These are phyloP conservation scores for Cephus nigrinus DNA, from an alignment of 2,888 invertebrate genomes.

Conservation along the genomic window DNA sequence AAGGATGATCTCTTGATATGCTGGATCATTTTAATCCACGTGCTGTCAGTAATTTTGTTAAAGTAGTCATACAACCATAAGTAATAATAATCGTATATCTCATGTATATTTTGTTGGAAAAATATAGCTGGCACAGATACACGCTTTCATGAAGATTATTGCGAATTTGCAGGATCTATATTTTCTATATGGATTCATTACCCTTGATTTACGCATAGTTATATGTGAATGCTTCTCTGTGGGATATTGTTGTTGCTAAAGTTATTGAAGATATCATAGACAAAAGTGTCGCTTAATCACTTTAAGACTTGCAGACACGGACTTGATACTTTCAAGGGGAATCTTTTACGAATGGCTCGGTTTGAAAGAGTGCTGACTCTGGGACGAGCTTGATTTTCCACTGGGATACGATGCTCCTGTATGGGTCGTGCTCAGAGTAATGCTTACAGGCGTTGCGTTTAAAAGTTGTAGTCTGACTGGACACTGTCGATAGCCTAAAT, in stretches of 20 bases:
- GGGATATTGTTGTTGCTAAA: neutral
- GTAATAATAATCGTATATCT: neutral
- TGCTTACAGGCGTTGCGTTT: conserved; percentile 65
- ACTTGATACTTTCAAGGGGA: neutral
- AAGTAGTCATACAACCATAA: neutral
- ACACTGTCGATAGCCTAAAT: conserved; percentile 62
- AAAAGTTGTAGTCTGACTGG: conserved; percentile 67
- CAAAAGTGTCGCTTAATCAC: neutral
- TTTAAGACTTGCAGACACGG: neutral
- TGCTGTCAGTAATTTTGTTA: neutral
- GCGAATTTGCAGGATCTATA: neutral
- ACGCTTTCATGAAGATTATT: neutral
- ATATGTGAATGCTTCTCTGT: neutral
- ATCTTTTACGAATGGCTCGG: conserved; percentile 36
- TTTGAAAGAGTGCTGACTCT: conserved; percentile 43
- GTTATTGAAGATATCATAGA: neutral
- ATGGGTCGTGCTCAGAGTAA: conserved; percentile 58
- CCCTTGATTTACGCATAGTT: neutral
- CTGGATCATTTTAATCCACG: neutral
- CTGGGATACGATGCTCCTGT: conserved; percentile 35
- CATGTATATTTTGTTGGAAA: neutral
- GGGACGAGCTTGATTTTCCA: conserved; percentile 40
- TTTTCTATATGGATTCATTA: neutral
- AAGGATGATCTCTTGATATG: neutral
- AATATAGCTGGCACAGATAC: neutral